Evolutionary conservation across 2,888 invertebrate genomes (phyloP), one percentile per base, ranked within the genome.

Genomic region (Herminia tarsipennalis): DNA sequence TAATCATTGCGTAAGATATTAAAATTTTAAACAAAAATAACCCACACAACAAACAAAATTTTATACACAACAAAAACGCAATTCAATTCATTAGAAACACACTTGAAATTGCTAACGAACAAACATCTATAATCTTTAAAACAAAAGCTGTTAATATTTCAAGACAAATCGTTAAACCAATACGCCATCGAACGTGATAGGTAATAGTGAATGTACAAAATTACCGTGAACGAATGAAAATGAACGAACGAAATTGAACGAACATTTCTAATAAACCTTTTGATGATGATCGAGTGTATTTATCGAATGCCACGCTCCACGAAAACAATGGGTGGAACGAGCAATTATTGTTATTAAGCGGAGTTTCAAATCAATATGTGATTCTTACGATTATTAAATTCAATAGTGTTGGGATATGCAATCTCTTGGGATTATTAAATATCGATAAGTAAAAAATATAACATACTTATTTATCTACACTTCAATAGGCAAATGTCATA

Each of bases 291-390:
- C 50, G 56, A 56, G 38, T 44, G 39, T 50, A 50, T 57, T 55
- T 73, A 70, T 66, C 61, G 56, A 65, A 43, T 54, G 42, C 60
- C 67, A 66, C 63, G 67, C 56, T 63, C 35, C 53, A 43, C 10
- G 47, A 37, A 43, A 54, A 60, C 59, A 61, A 60, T 60, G 55
- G 51, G 29, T 46, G 52, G 41, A 49, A 54, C 42, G 35, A 50
- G 43, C 53, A 53, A 51, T 56, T 51, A 58, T 35, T 56, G 38
- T 43, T 37, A 49, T 51, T 50, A 53, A 44, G 47, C 27, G 36
- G 35, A 36, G 46, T 52, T 49, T 56, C 52, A 49, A 64, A 61
- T 67, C 49, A 48, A 53, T 62, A 55, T 62, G 58, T 56, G 48
- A 62, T 47, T 66, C 36, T 52, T 44, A 18, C 33, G 46, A 53